Conservation (phyloP, 1,140 invertebrate species). For the Microplitis mediator region DNA sequence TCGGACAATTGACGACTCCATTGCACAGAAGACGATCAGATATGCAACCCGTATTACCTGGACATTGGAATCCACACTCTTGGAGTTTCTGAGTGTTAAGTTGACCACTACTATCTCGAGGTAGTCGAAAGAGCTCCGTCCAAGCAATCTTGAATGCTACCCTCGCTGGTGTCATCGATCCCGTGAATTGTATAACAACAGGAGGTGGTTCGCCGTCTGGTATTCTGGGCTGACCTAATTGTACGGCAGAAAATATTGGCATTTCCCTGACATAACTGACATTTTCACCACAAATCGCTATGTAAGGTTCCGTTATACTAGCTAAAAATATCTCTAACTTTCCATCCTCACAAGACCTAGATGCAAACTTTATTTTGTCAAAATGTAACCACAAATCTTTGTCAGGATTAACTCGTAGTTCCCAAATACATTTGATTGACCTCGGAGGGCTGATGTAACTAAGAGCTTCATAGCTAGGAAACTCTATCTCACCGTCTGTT, state of each 20-base stretch:
- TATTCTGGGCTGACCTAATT: conserved; percentile 69
- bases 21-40: conserved; percentile 82
- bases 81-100: conserved; percentile 73
- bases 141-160: conserved; percentile 86
- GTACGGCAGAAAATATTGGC: conserved; percentile 76
- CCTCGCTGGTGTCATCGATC: conserved; percentile 76
- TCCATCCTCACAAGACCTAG: conserved; percentile 80
- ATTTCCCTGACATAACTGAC: conserved; percentile 77
- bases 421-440: conserved; percentile 86
- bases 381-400: conserved; percentile 85
- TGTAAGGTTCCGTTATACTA: conserved; percentile 70
- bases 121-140: conserved; percentile 87
- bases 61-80: conserved; percentile 81
- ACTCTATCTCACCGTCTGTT: conserved; percentile 82
- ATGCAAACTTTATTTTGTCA: conserved; percentile 83
- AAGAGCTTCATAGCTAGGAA: conserved; percentile 82
- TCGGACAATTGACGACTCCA: conserved; percentile 85
- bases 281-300: conserved; percentile 83
- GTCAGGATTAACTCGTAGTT: conserved; percentile 78
- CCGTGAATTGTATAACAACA: conserved; percentile 72
- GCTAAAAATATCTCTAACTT: conserved; percentile 82
- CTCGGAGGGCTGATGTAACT: conserved; percentile 77
- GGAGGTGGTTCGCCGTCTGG: conserved; percentile 69
- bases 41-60: conserved; percentile 82
- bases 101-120: conserved; percentile 80